Evolutionary conservation across 2,113 vertebrate genomes (phyloP).

Genomic region (Alexandromys fortis): DNA sequence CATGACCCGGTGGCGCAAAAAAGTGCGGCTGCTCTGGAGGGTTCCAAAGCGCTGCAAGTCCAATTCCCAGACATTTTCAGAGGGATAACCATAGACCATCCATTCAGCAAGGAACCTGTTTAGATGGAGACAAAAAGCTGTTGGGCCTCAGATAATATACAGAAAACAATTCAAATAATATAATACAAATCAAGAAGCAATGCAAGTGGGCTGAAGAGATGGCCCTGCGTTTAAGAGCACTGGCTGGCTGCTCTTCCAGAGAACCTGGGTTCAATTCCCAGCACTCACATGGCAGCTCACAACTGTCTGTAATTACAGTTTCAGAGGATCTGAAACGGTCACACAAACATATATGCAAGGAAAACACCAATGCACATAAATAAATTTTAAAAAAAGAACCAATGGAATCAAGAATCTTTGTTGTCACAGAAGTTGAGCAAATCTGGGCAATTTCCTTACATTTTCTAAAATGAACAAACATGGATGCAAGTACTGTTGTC

Average conservation of each 20-base stretch:
- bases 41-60: constrained; percentile 97
- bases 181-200: background rate
- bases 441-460: background rate
- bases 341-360: background rate
- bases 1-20: constrained; percentile 98
- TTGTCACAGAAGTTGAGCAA: background rate
- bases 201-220: background rate
- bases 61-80: constrained; percentile 94
- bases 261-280: background rate
- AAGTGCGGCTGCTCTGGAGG: constrained; percentile 98
- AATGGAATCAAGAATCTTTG: background rate
- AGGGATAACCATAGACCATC: constrained; percentile 96
- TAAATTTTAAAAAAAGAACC: background rate
- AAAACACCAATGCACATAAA: background rate
- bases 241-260: background rate
- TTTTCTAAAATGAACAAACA: constrained; percentile 28
- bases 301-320: background rate
- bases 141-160: background rate
- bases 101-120: constrained; percentile 96
- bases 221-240: background rate
- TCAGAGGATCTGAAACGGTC: background rate
- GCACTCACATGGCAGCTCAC: background rate
- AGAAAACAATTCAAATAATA: background rate
- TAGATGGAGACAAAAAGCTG: constrained; percentile 3
- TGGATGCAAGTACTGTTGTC: background rate